Evolutionary conservation across 1,140 invertebrate species (phyloP).

Genomic region (Cotesia chilonis): DNA sequence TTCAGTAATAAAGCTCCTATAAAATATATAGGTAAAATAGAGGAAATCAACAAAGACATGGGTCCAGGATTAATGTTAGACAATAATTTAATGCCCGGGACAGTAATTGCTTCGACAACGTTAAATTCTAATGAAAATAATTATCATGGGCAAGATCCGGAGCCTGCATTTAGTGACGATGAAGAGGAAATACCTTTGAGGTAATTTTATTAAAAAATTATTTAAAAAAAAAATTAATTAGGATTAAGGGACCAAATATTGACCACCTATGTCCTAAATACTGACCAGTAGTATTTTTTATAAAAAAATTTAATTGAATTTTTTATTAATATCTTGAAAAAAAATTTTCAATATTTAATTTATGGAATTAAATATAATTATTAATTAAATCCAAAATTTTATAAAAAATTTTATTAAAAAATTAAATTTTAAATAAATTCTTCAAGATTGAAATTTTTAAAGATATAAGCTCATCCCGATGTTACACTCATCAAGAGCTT

Average conservation of each 20-base stretch:
- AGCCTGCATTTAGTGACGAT: constrained; percentile 83
- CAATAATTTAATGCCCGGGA: constrained; percentile 28
- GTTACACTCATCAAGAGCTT: too few relatives aligned
- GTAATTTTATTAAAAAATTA: constrained; percentile 33
- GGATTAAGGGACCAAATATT: not conserved
- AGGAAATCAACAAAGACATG: constrained; percentile 68
- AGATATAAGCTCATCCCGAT: too few relatives aligned
- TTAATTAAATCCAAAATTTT: too few relatives aligned
- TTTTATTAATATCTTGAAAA: too few relatives aligned
- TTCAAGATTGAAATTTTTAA: too few relatives aligned
- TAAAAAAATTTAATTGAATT: not conserved
- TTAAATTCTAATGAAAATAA: constrained; percentile 57
- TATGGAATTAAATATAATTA: too few relatives aligned
- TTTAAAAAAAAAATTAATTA: constrained; percentile 11
- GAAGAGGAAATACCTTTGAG: constrained; percentile 72
- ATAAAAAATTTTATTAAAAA: too few relatives aligned
- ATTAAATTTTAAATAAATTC: too few relatives aligned
- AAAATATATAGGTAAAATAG: constrained; percentile 66
- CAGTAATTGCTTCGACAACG: constrained; percentile 37
- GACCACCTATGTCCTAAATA: not conserved
- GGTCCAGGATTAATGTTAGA: constrained; percentile 62
- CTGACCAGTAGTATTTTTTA: not conserved
- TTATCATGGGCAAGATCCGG: constrained; percentile 68
- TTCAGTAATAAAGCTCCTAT: constrained; percentile 61
- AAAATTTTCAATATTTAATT: too few relatives aligned